These are phyloP conservation scores for Benthosema pterotum DNA, from an alignment of 2,797 vertebrate genomes.

Conservation along the genomic window DNA sequence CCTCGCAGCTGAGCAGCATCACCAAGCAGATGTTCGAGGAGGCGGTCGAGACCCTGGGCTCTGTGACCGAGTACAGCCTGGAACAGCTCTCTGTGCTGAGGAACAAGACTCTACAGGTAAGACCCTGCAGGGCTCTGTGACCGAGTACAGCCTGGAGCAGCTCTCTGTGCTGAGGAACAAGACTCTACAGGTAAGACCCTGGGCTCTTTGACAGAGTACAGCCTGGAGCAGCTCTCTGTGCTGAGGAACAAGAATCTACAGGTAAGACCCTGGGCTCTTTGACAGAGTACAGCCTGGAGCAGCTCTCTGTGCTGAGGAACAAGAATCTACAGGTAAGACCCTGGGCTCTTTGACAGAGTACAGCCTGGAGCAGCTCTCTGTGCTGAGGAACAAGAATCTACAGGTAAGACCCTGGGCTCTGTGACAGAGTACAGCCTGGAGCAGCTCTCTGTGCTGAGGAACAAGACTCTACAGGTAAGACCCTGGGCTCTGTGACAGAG, in stretches of 20 bases:
- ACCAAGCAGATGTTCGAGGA: conserved; percentile 47
- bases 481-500: conserved; percentile 52
- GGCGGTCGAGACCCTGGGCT: conserved; percentile 57
- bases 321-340: conserved; percentile 62
- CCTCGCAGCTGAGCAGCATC: conserved; percentile 55
- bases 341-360: conserved; percentile 61
- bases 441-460: conserved; percentile 62
- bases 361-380: conserved; percentile 57
- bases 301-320: conserved; percentile 61
- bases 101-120: conserved; percentile 66
- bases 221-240: conserved; percentile 54
- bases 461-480: conserved; percentile 66
- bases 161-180: conserved; percentile 59
- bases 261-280: conserved; percentile 68
- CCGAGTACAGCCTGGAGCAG: conserved; percentile 58
- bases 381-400: conserved; percentile 46
- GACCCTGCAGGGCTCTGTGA: conserved; percentile 55
- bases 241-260: conserved; percentile 53
- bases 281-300: conserved; percentile 49
- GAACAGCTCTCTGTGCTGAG: conserved; percentile 63
- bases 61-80: conserved; percentile 42
- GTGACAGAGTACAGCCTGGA: conserved; percentile 50
- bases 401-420: conserved; percentile 68
- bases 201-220: conserved; percentile 54
- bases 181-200: conserved; percentile 66